phyloP scores from a whole-genome alignment of 2,797 vertebrate genomes.

The Oryzias dopingdopingensis region DNA sequence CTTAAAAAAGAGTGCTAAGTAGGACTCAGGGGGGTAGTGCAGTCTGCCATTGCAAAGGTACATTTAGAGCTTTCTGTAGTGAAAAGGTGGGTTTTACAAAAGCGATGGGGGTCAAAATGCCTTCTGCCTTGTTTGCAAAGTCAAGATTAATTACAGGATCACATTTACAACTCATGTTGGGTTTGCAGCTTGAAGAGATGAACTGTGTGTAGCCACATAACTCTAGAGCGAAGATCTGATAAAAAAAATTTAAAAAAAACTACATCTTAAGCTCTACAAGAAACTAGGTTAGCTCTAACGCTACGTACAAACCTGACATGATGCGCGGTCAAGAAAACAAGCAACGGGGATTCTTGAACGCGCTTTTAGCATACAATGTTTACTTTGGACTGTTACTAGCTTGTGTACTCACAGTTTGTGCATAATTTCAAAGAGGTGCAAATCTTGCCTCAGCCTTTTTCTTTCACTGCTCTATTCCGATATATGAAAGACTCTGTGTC shows the following conservation, averaged over 20 bases:
- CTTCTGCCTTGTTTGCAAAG: constrained; percentile 13
- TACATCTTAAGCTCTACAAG: constrained; percentile 19
- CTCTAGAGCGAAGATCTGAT: constrained; percentile 21
- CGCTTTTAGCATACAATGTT: no score
- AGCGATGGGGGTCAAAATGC: constrained; percentile 6
- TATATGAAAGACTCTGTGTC: no score
- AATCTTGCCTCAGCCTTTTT: no score
- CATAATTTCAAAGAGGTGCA: no score
- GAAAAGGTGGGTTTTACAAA: constrained; percentile 22
- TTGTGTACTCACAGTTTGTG: no score
- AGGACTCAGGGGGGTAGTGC: constrained; percentile 31
- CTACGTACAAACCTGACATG: no score
- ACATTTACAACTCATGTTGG: constrained; percentile 14
- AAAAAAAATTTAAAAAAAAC: constrained; percentile 13
- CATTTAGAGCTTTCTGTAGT: constrained; percentile 12
- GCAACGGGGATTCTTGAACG: no score
- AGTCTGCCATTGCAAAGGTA: constrained; percentile 34
- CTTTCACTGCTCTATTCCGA: no score
- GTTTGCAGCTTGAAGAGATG: constrained; percentile 10
- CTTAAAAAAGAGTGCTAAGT: constrained; percentile 42
- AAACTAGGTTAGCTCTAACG: neutral
- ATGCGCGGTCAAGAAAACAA: no score
- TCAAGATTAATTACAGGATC: constrained; percentile 31
- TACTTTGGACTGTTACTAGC: no score
- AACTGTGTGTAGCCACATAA: neutral